A percentile compares a stretch with the other conserved stretches of the same genome.
phyloP scores from a whole-genome alignment of 53 echinoderm and acorn worm genomes.

The Paracentrotus lividus region DNA sequence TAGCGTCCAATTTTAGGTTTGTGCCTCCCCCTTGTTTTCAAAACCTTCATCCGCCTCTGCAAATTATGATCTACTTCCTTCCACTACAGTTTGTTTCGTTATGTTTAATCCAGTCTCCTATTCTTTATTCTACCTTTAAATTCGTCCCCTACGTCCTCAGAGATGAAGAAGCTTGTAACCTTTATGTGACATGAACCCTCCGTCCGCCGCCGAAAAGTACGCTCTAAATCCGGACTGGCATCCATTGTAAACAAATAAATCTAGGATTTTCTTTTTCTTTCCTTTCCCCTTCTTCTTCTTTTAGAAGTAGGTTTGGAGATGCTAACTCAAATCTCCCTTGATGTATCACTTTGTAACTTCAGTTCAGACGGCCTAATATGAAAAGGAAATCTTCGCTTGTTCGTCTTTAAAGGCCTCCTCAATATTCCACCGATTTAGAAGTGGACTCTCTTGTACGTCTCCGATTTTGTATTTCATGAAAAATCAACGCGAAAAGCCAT shows the following conservation, averaged over 20 bases:
- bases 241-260: slow-evolving; percentile 72
- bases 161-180: slow-evolving; percentile 9
- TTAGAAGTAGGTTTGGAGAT: slow-evolving; percentile 47
- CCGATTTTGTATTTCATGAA: neutral
- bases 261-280: too few species aligned
- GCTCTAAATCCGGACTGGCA: slow-evolving; percentile 64
- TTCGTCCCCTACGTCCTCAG: neutral
- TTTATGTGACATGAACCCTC: slow-evolving; percentile 50
- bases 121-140: neutral
- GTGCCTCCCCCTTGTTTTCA: neutral
- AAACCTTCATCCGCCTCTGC: neutral
- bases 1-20: neutral
- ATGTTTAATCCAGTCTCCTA: neutral
- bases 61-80: neutral
- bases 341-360: slow-evolving; percentile 59
- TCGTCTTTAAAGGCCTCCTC: slow-evolving; percentile 35
- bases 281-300: too few species aligned
- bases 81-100: neutral
- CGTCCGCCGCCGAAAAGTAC: slow-evolving; percentile 60
- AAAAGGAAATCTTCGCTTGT: slow-evolving; percentile 56
- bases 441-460: neutral
- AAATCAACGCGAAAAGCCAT: neutral
- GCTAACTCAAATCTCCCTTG: slow-evolving; percentile 55
- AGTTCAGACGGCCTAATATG: slow-evolving; percentile 48
- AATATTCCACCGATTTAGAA: neutral